Percentiles rank a stretch among this genome's conserved stretches.
Evolutionary conservation across 2,888 invertebrate species (phyloP).

Genomic region (Rhynchonema sp.): DNA sequence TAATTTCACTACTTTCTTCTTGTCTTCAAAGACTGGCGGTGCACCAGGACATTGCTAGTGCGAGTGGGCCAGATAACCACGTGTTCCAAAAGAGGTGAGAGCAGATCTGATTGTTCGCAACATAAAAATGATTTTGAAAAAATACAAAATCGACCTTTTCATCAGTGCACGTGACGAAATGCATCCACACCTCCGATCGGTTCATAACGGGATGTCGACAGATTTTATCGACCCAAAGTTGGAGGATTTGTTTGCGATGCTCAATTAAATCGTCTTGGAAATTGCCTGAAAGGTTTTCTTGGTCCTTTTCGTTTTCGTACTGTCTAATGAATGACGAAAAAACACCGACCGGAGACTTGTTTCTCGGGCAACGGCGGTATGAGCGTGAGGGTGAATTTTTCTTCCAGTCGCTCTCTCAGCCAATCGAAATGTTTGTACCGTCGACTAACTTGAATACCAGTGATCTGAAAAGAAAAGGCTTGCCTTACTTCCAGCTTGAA

Average conservation of each 20-base stretch:
- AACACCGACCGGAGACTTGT: constrained; percentile 55
- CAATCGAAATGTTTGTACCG: constrained; percentile 98
- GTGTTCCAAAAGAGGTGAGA: too few species aligned
- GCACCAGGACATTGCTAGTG: too few species aligned
- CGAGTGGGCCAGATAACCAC: too few species aligned
- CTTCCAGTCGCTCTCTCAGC: constrained; percentile 76
- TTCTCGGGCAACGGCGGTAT: constrained; percentile 94
- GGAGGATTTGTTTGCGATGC: constrained; percentile 72
- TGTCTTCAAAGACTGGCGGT: too few species aligned
- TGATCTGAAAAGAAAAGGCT: constrained; percentile 38
- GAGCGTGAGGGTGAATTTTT: constrained; percentile 80
- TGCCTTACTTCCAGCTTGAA: too few species aligned
- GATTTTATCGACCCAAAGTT: constrained; percentile 88
- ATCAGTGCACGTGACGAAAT: constrained; percentile 89
- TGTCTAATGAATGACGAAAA: not conserved
- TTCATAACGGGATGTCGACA: constrained; percentile 86
- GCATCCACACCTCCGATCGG: constrained; percentile 75
- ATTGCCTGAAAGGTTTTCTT: constrained; percentile 41
- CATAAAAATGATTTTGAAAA: too few species aligned
- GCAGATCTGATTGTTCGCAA: too few species aligned
- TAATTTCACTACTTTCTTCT: too few species aligned
- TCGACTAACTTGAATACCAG: constrained; percentile 62
- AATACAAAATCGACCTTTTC: constrained; percentile 65
- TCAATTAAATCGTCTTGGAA: constrained; percentile 94
- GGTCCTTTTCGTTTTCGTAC: not conserved